phyloP scores from a whole-genome alignment of 2,888 invertebrate genomes.

The Plusia festucae region DNA sequence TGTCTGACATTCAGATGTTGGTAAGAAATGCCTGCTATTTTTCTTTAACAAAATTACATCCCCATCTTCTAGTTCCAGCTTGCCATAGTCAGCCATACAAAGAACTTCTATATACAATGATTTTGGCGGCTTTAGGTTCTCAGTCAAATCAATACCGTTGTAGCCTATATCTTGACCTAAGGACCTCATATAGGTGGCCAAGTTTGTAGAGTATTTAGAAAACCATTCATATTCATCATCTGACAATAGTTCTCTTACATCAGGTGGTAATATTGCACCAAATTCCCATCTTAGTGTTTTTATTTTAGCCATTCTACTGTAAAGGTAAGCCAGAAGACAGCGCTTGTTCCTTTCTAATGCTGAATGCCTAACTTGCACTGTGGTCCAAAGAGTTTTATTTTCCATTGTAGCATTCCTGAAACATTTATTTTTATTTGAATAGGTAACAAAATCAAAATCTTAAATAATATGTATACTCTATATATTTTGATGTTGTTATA shows the following conservation, averaged over 20 bases:
- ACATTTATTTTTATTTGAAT: not conserved
- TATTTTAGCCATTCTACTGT: slow-evolving; percentile 94
- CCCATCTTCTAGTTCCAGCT: slow-evolving; percentile 98
- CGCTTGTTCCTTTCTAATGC: slow-evolving; percentile 96
- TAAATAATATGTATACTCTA: no score
- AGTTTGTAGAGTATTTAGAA: slow-evolving; percentile 94
- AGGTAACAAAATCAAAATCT: no score
- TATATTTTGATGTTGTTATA: no score
- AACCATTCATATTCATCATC: slow-evolving; percentile 97
- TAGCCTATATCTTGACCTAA: slow-evolving; percentile 93
- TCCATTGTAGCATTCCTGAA: slow-evolving; percentile 88
- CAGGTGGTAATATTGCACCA: slow-evolving; percentile 96
- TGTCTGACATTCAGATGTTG: slow-evolving; percentile 96
- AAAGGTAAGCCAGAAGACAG: slow-evolving; percentile 95
- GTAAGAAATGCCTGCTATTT: slow-evolving; percentile 97
- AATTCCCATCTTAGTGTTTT: slow-evolving; percentile 98
- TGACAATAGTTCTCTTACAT: slow-evolving; percentile 94
- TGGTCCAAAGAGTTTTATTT: slow-evolving; percentile 91
- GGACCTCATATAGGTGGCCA: slow-evolving; percentile 97
- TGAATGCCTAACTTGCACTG: slow-evolving; percentile 95
- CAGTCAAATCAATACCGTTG: slow-evolving; percentile 95
- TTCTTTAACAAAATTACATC: slow-evolving; percentile 96
- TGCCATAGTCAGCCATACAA: slow-evolving; percentile 97
- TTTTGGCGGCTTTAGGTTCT: slow-evolving; percentile 97
- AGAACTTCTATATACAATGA: slow-evolving; percentile 97